Evolutionary conservation across 2,888 invertebrate species (phyloP), one percentile per base, ranked within the genome.

Genomic region (Corbicula japonica): DNA sequence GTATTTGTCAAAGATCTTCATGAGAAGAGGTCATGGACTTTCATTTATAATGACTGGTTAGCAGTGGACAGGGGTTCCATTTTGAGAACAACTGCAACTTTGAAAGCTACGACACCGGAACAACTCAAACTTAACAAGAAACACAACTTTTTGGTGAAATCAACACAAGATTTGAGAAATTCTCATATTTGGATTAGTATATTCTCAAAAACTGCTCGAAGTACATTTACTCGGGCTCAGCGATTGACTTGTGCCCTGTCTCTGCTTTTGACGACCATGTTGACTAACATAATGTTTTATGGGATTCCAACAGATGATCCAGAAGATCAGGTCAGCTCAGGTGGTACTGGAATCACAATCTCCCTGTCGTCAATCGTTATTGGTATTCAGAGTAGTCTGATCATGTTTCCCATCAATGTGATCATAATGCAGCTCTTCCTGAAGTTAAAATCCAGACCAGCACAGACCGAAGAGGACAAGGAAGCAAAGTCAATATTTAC

Each of bases 131-230:
- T 69, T 6, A 58, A 77, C 28, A 65, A 54, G 1, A 76, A 78
- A 28, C 85, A 89, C 65, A 86, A 88, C 48, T 87, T 89, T 52
- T 21, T 78, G 12, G 71, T 81, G 4, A 87, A 86, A 62, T 76
- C 86, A 12, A 83, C 85, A 23, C 79, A 83, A n/a, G 87, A 88
- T 38, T 77, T 92, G 3, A 80, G 91, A 8, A 89, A 91, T 54
- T 83, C 89, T 6, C 92, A 93, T 80, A 71, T 93, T 15, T 93
- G 92, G 93, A 63, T 92, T 21, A 92, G 93, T 72, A 89, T 93
- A 38, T 86, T 93, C 35, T 86, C 87, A 1, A 90, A 90, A 44
- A 90, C 92, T 3, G 86, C 90, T 15, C 69, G 77, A 12, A 91
- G 88, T 50, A 65, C 79, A 1, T 93, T 93, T 73, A 92, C 91